Base-by-base conservation (phyloP, 2,113 vertebrate species). In the Suncus etruscus region DNA sequence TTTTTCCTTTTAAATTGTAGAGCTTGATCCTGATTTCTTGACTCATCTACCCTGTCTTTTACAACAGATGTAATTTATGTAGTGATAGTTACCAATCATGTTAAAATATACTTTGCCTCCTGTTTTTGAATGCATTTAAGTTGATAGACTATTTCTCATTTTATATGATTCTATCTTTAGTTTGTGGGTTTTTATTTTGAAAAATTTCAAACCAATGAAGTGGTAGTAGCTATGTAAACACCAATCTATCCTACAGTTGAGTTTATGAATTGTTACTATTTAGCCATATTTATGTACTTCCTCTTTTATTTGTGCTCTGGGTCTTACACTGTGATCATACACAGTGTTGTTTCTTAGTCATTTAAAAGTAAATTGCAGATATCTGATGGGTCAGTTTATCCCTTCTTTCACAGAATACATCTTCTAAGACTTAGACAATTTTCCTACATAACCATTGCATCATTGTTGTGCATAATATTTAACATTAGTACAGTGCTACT, bases 371-470 rank as follows among this genome's bases (percentile, higher is more conserved):
- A 80, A 6, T 58, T 86, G 2, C 20, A 88, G 58, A 73, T 31
- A 50, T 65, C 48, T 80, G 65, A 77, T 10, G 54, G 54, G 12
- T 11, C 39, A 70, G 24, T 78, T 89, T 20, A 76, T 75, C 7
- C 29, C n/a, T 65, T 83, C 83, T 76, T 31, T 61, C 66, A 75
- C 50, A 32, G 9, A 58, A 75, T 4, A 4, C 78, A 25, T 83
- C 29, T 86, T 91, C 66, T 65, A 89, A 86, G n/a, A 91, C 68
- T 61, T 75, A 48, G n/a, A 68, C 51, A 24, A n/a, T 81, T 87
- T 91, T 84, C 39, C 48, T 77, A 31, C 2, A 69, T 76, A 89
- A 39, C 51, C 69, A n/a, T 31, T 74, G 3, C 47, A 77, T 18
- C 16, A 70, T 83, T 86, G 61, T 77, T 24, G 73, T 4, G 58